Evolutionary conservation across 2,113 vertebrate species (phyloP).

Genomic region (Psilopsiagon aurifrons): DNA sequence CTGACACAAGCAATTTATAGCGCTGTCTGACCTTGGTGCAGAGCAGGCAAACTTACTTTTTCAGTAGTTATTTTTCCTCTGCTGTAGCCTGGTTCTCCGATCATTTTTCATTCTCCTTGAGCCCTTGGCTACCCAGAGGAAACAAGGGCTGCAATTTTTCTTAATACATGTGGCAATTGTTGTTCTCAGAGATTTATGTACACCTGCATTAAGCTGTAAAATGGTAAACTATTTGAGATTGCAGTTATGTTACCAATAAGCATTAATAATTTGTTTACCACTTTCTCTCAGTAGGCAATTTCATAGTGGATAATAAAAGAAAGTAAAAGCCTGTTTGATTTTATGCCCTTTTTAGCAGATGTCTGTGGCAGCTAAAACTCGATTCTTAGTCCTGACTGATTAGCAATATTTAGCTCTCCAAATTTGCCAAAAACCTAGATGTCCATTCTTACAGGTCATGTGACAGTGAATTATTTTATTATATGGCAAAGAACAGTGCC

Average conservation of each 20-base stretch:
- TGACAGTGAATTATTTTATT: neutral
- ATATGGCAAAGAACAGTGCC: neutral
- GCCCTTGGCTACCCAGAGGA: neutral
- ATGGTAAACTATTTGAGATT: neutral
- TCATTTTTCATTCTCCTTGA: slow-evolving; percentile 44
- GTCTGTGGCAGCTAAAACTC: neutral
- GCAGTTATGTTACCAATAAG: neutral
- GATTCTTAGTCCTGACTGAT: neutral
- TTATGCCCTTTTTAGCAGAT: neutral
- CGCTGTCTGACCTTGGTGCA: neutral
- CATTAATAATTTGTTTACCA: neutral
- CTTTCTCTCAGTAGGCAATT: neutral
- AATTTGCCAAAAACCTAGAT: neutral
- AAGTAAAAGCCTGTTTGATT: neutral
- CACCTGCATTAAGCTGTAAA: neutral
- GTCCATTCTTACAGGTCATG: neutral
- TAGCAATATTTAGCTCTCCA: neutral
- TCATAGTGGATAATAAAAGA: neutral
- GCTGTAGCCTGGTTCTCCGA: neutral
- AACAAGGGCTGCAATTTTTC: slow-evolving; percentile 18
- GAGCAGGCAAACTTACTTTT: slow-evolving; percentile 7
- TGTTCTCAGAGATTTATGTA: neutral
- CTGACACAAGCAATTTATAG: slow-evolving; percentile 1
- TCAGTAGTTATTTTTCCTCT: slow-evolving; percentile 45
- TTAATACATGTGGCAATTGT: neutral